Evolutionary conservation across 2,888 invertebrate genomes (phyloP), one percentile per base, ranked within the genome.

Genomic region (Scaptomyza flava): DNA sequence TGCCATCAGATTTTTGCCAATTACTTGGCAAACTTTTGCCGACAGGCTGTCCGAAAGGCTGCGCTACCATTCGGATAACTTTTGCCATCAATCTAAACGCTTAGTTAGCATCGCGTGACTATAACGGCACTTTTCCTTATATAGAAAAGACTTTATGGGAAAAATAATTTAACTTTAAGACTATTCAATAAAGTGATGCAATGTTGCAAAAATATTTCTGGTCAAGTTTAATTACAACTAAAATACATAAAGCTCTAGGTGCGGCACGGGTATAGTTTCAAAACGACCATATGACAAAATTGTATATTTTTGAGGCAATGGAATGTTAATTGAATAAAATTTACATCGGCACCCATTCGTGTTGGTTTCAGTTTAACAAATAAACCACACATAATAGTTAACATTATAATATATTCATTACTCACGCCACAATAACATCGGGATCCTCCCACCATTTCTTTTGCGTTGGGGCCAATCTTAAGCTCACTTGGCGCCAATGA

Each of bases 401-500:
- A 12, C 1, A 23, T 36, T 6, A 34, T 34, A 23, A 43, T 27
- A 75, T 65, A 38, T 52, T 52, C 41, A 59, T 45, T 78, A 91
- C 91, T 91, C 89, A 91, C 91, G 91, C 91, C 72, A 91, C 90
- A 46, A 91, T 71, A 6, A 91, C 90, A 81, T 91, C 90, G 48
- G 90, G 87, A 79, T 91, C 91, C 71, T 91, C 91, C 91, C 91
- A 91, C 91, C 91, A 91, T 70, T 90, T 83, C 41, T 85, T 83
- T 17, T 83, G 71, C 0, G 87, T 77, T 3, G 90, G 84, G 47
- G 90, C 90, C 42, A 90, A 65, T 2, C 90, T 64, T 2, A 91
- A 73, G 60, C 81, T 90, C 14, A 91, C 87, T 56, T 87, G 82
- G 33, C 83, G 85, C 86, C 89, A 90, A 27, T 89, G 89, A 59